A percentile compares a stretch with the other conserved stretches of the same genome.
These are phyloP conservation scores for Lethenteron reissneri DNA, from an alignment of 2,113 vertebrate species.

Conservation along the genomic window DNA sequence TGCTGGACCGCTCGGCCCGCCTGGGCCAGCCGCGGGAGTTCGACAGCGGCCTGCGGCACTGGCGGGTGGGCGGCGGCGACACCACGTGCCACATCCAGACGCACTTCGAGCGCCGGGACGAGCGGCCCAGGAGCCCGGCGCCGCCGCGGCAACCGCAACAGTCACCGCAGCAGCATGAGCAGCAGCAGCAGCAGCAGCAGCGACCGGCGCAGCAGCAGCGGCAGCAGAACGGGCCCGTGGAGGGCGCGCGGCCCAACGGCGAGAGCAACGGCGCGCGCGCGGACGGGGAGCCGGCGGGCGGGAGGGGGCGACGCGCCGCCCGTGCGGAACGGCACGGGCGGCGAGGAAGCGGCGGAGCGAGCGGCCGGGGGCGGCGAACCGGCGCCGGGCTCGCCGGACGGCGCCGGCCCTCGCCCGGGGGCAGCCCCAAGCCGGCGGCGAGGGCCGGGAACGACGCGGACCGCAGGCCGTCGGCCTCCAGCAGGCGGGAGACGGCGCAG, in stretches of 20 bases:
- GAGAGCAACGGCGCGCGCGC: background rate
- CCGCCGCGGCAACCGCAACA: slow-evolving; percentile 11
- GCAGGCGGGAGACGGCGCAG: background rate
- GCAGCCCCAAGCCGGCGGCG: too few species aligned
- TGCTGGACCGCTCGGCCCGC: slow-evolving; percentile 49
- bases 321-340: slow-evolving; percentile 39
- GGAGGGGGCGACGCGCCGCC: slow-evolving; percentile 44
- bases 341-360: slow-evolving; percentile 34
- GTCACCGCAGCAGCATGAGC: slow-evolving; percentile 21
- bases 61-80: slow-evolving; percentile 86
- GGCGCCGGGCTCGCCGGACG: slow-evolving; percentile 22
- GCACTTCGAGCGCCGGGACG: slow-evolving; percentile 65
- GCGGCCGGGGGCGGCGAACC: slow-evolving; percentile 17
- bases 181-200: slow-evolving; percentile 20
- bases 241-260: slow-evolving; percentile 7
- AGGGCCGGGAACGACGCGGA: too few species aligned
- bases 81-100: slow-evolving; percentile 97
- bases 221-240: slow-evolving; percentile 20
- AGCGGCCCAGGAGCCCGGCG: slow-evolving; percentile 23
- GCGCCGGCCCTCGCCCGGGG: too few species aligned
- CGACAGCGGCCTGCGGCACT: slow-evolving; percentile 77
- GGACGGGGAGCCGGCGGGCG: background rate
- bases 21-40: slow-evolving; percentile 71
- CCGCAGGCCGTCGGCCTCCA: background rate
- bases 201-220: slow-evolving; percentile 17